Percentiles rank a stretch among this genome's conserved stretches.
These are phyloP conservation scores for Scomberomorus guttatus DNA, from an alignment of 2,797 vertebrate species.

Conservation along the genomic window DNA sequence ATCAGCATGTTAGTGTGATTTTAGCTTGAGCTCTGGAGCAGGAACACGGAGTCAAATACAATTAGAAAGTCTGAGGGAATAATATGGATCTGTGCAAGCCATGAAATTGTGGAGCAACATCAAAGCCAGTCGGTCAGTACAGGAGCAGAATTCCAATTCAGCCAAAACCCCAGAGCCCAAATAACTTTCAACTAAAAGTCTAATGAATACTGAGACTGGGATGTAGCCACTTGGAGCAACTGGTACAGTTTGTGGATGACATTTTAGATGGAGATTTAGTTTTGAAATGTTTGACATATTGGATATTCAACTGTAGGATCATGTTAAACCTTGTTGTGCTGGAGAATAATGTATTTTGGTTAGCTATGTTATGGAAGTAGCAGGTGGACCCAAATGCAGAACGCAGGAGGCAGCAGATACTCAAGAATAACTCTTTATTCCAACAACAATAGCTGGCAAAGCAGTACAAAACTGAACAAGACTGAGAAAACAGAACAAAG, in stretches of 20 bases:
- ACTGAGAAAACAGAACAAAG: no score
- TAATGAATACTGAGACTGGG: slow-evolving; percentile 35
- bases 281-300: not conserved
- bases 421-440: no score
- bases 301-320: no score
- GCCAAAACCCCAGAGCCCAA: slow-evolving; percentile 41
- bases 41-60: slow-evolving; percentile 48
- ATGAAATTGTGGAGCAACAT: slow-evolving; percentile 73
- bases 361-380: no score
- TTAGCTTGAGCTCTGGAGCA: slow-evolving; percentile 21
- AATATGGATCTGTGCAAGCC: slow-evolving; percentile 64
- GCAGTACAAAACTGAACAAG: no score
- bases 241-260: slow-evolving; percentile 7
- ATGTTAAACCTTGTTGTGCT: no score
- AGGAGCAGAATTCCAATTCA: slow-evolving; percentile 64
- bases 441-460: no score
- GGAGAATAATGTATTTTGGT: no score
- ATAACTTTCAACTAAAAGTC: slow-evolving; percentile 46
- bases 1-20: slow-evolving; percentile 12
- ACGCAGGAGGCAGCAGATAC: no score
- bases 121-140: slow-evolving; percentile 59
- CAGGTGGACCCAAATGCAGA: no score
- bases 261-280: not conserved
- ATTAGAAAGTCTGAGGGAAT: slow-evolving; percentile 63
- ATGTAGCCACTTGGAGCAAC: slow-evolving; percentile 3